A percentile compares a stretch with the other conserved stretches of the same genome.
Conservation (phyloP, 2,797 vertebrate genomes). For the Phoxinus dragarum region DNA sequence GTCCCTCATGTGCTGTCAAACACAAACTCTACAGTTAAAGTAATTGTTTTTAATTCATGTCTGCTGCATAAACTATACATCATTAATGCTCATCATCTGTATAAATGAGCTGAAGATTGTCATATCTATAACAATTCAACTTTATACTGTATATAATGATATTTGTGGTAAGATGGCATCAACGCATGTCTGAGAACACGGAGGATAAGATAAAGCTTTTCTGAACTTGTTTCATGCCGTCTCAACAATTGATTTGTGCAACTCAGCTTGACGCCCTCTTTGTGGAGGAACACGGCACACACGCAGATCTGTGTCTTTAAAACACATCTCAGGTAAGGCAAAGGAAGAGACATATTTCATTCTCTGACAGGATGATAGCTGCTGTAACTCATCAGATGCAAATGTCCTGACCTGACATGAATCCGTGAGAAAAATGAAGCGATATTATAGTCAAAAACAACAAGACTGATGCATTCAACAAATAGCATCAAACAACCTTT, state of each 20-base stretch:
- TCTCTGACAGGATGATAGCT: constrained; percentile 27
- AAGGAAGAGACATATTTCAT: constrained; percentile 13
- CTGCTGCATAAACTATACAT: neutral
- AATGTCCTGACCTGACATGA: constrained; percentile 16
- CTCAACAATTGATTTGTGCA: neutral
- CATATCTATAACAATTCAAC: neutral
- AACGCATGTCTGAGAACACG: neutral
- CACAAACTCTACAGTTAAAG: neutral
- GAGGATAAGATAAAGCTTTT: neutral
- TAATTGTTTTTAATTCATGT: neutral
- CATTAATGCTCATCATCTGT: neutral
- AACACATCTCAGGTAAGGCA: constrained; percentile 13
- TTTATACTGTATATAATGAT: neutral
- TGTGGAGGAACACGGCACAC: neutral
- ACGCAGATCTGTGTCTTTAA: neutral
- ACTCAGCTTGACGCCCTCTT: neutral
- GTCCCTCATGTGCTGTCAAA: neutral
- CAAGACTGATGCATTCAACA: constrained; percentile 1
- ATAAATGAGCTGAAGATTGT: neutral
- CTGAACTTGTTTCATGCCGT: neutral
- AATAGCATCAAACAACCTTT: neutral
- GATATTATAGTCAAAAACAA: constrained; percentile 3
- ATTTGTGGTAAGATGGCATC: neutral
- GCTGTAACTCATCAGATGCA: constrained; percentile 33
- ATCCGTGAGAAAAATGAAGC: neutral